These are phyloP conservation scores for Neodiprion virginianus DNA, from an alignment of 1,140 invertebrate genomes.

Conservation along the genomic window DNA sequence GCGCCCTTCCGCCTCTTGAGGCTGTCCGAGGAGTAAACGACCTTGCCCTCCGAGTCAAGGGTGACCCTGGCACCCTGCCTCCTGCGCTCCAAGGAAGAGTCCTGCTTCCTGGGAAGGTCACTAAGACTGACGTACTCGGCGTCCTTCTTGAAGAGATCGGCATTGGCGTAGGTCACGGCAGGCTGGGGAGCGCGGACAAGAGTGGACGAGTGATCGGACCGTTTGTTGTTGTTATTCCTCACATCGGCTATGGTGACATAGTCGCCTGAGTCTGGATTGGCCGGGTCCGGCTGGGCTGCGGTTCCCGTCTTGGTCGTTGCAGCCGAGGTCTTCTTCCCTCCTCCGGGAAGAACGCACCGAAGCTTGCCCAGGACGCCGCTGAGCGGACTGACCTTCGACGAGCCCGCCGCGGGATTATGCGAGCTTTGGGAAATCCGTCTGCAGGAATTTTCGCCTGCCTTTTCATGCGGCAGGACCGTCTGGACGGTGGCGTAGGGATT, in stretches of 20 bases:
- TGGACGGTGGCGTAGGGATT: slow-evolving; percentile 65
- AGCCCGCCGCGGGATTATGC: slow-evolving; percentile 4
- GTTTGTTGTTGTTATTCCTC: slow-evolving; percentile 75
- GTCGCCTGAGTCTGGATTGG: slow-evolving; percentile 73
- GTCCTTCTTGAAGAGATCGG: slow-evolving; percentile 60
- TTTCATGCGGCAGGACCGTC: slow-evolving; percentile 36
- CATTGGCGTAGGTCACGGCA: slow-evolving; percentile 48
- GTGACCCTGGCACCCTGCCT: slow-evolving; percentile 81
- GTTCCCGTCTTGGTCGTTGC: slow-evolving; percentile 26
- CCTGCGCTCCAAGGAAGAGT: slow-evolving; percentile 62
- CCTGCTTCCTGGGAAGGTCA: slow-evolving; percentile 70
- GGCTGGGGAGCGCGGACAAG: slow-evolving; percentile 14
- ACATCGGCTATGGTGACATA: slow-evolving; percentile 86
- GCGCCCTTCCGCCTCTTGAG: slow-evolving; percentile 80
- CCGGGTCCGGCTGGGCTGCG: slow-evolving; percentile 44
- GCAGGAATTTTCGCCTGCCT: slow-evolving; percentile 8
- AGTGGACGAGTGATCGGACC: background rate
- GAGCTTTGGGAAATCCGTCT: background rate
- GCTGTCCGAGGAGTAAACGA: slow-evolving; percentile 89
- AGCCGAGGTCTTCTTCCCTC: slow-evolving; percentile 58
- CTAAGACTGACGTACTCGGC: slow-evolving; percentile 83
- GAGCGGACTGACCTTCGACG: slow-evolving; percentile 44
- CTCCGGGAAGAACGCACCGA: slow-evolving; percentile 55
- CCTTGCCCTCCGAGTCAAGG: slow-evolving; percentile 86
- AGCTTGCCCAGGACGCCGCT: slow-evolving; percentile 57